Evolutionary conservation across 2,888 invertebrate genomes (phyloP).

Genomic region (Hypomecis atomaria): DNA sequence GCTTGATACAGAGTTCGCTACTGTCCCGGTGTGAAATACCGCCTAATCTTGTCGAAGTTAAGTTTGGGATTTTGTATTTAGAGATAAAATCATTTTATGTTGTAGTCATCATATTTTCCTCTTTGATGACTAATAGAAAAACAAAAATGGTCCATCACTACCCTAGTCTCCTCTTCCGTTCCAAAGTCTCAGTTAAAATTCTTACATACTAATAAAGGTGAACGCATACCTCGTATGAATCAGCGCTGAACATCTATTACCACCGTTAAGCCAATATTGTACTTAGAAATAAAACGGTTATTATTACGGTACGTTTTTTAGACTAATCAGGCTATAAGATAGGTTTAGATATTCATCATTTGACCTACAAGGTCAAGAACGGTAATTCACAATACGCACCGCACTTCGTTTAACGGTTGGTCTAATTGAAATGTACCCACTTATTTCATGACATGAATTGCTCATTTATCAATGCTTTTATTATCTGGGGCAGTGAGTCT

Average conservation of each 20-base stretch:
- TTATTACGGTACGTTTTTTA: conserved; percentile 26
- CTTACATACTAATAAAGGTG: conserved; percentile 8
- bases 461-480: too few species aligned
- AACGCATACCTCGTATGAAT: conserved; percentile 22
- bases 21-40: too few species aligned
- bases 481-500: too few species aligned
- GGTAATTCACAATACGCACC: conserved; percentile 20
- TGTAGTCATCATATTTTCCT: too few species aligned
- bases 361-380: conserved; percentile 26
- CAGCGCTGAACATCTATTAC: conserved; percentile 20
- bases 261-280: conserved; percentile 30
- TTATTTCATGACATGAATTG: too few species aligned
- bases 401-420: conserved; percentile 15
- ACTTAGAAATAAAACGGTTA: conserved; percentile 24
- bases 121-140: too few species aligned
- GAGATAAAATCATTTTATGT: too few species aligned
- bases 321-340: conserved; percentile 25
- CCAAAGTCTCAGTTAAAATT: conserved; percentile 10
- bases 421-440: conserved; percentile 1
- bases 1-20: too few species aligned
- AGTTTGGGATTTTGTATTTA: too few species aligned
- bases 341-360: conserved; percentile 23
- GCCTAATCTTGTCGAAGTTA: too few species aligned
- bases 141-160: neutral
- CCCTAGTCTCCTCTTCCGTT: conserved; percentile 17